Base-by-base conservation (phyloP, 2,888 invertebrate species). In the Heliconius erato region DNA sequence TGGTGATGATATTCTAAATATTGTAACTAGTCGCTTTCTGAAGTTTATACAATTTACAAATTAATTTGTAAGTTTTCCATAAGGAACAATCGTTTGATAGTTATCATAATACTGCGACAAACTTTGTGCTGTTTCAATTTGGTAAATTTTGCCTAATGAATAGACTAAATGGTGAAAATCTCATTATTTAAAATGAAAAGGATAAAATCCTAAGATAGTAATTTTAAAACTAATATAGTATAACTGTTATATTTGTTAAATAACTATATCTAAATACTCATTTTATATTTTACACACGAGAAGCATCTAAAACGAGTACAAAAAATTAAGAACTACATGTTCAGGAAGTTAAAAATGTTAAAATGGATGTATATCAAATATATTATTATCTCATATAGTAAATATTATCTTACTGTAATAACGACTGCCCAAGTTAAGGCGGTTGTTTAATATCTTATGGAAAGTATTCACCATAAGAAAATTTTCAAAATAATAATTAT, bases 261-360 rank as follows among this genome's bases (percentile, higher is more conserved):
- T 49, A 78, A 78, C 78, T 76, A 76, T 63, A 76, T 76, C 67
- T 68, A 68, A 78, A 67, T 78, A 68, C 49, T 68, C 67, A 78
- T 49, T 78, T 44, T 68, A 78, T 71, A 71, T 71, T 68, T 68
- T 68, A 80, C 35, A 44, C 63, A 65, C 14, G 28, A 28, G 54
- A 81, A 63, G 74, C 83, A 81, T 83, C 81, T 81, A 59, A 81
- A 81, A 74, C 72, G 49, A 79, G 81, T 83, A 83, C 81, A 83
- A 83, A 81, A 69, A 71, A 78, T 23, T 28, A 32, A 78, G 40
- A 78, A 44, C 78, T 28, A 23, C 65, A 49, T 44, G 35, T 49
- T 65, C 28, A 44, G 12, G 32, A 28, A 78, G 23, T 63, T 19
- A 32, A 32, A 49, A 44, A 44, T 49, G 72, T 67, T 67, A 72